phyloP scores from a whole-genome alignment of 2,888 invertebrate genomes.

The Polyommatus iphigenia region DNA sequence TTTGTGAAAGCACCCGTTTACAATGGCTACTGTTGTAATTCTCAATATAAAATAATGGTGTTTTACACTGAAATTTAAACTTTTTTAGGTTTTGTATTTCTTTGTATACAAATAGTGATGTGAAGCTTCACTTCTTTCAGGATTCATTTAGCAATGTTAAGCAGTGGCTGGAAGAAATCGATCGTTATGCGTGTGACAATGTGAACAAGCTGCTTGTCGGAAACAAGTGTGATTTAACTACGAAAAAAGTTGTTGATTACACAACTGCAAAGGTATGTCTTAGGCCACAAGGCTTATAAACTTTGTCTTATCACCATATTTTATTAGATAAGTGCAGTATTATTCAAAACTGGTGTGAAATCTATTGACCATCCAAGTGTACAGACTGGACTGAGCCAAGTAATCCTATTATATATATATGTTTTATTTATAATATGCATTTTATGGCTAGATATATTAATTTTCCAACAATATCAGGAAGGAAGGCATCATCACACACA shows the following conservation, averaged over 20 bases:
- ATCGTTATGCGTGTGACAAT: conserved; percentile 99
- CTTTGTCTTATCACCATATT: no score
- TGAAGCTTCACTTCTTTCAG: conserved; percentile 67
- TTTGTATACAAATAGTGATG: background rate
- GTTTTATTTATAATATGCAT: no score
- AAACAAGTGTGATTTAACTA: conserved; percentile 98
- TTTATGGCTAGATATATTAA: no score
- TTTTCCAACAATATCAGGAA: no score
- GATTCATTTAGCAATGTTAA: conserved; percentile 99
- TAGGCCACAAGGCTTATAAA: background rate
- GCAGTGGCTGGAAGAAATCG: conserved; percentile 99
- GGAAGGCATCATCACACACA: no score
- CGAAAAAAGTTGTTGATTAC: conserved; percentile 99
- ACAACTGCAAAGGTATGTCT: conserved; percentile 95
- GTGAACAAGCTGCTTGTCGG: conserved; percentile 99
- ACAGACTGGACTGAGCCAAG: no score
- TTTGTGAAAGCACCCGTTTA: no score
- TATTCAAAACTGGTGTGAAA: no score
- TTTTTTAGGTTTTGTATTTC: background rate
- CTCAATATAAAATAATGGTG: background rate
- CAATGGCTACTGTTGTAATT: background rate
- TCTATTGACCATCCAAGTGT: no score
- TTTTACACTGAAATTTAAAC: background rate
- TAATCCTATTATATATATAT: no score
- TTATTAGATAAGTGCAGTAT: no score